Base-by-base conservation (phyloP, 2,888 invertebrate genomes). In the Tholera decimalis region DNA sequence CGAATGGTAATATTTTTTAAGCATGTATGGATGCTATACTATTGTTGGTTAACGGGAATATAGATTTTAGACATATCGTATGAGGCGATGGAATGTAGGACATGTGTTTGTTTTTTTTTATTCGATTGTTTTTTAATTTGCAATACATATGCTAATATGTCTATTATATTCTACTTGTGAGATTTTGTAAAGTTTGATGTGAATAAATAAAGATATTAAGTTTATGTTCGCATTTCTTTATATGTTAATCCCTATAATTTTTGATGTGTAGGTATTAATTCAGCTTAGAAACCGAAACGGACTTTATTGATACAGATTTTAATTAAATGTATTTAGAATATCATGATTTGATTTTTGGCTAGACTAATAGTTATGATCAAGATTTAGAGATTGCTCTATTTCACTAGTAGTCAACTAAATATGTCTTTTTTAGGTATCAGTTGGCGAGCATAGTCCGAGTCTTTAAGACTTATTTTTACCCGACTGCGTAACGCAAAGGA, bases 61-160 rank as follows among this genome's bases (percentile, higher is more conserved):
- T n/a, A n/a, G n/a, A n/a, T 51, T 47, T 51, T 7, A 44, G n/a
- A 35, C n/a, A 20, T 33, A 30, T 58, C 39, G 58, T 59, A 49
- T 60, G 28, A 26, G 54, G 22, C 47, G 22, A 54, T 60, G 71
- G 68, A 64, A 80, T 80, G 54, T 65, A 30, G 13, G 7, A 55
- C 26, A n/a, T 56, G 53, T 1, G 47, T 64, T 77, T 75, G 7
- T 72, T 67, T 41, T 20, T 46, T 11, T 70, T 57, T 54, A 50
- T 64, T 77, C 72, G 7, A 76, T 67, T 41, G 22, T 46, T 11
- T 70, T 57, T 54, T 73, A 70, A 70, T 68, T 20, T 57, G 26
- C 30, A 18, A 64, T 80, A 57, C 68, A 20, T 49, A 71, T 76
- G 76, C n/a, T 41, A 76, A 79, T 70, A 43, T 22, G 3, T 33